Percentiles rank a stretch among this genome's conserved stretches.
Evolutionary conservation across 2,888 invertebrate species (phyloP).

Genomic region (Phasia obesa): DNA sequence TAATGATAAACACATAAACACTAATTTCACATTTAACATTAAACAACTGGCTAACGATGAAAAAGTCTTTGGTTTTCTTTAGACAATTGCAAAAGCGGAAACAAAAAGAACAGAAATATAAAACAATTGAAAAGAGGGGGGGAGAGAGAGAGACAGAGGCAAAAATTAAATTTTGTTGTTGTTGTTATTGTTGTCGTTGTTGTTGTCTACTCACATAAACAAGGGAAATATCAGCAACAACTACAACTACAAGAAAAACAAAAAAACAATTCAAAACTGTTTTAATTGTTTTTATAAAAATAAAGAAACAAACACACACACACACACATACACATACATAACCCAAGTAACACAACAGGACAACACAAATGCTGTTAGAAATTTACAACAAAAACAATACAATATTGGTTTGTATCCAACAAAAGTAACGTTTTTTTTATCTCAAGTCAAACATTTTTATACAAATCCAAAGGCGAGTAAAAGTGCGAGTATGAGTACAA

Average conservation of each 20-base stretch:
- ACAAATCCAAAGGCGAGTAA: constrained; percentile 13
- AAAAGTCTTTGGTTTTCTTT: constrained; percentile 55
- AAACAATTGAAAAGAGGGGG: constrained; percentile 38
- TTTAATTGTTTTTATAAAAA: constrained; percentile 65
- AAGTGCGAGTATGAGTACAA: constrained; percentile 26
- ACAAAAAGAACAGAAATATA: constrained; percentile 49
- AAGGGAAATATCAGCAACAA: constrained; percentile 51
- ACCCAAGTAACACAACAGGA: too few species aligned
- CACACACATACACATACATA: neutral
- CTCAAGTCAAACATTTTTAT: constrained; percentile 40
- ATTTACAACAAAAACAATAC: constrained; percentile 38
- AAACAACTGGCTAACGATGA: constrained; percentile 61
- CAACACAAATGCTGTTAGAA: constrained; percentile 44
- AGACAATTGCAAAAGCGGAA: constrained; percentile 62
- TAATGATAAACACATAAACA: constrained; percentile 7
- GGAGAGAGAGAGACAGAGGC: constrained; percentile 28
- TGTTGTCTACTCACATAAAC: constrained; percentile 37
- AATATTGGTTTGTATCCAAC: constrained; percentile 57
- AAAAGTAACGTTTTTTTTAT: constrained; percentile 46
- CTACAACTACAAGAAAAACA: constrained; percentile 43
- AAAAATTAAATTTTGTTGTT: constrained; percentile 9
- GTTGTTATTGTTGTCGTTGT: constrained; percentile 12
- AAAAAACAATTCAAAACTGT: constrained; percentile 61
- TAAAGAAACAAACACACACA: constrained; percentile 18
- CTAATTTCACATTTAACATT: constrained; percentile 62